Evolutionary conservation across 2,888 invertebrate genomes (phyloP), one percentile per base, ranked within the genome.

Genomic region (Conops quadrifasciatus): DNA sequence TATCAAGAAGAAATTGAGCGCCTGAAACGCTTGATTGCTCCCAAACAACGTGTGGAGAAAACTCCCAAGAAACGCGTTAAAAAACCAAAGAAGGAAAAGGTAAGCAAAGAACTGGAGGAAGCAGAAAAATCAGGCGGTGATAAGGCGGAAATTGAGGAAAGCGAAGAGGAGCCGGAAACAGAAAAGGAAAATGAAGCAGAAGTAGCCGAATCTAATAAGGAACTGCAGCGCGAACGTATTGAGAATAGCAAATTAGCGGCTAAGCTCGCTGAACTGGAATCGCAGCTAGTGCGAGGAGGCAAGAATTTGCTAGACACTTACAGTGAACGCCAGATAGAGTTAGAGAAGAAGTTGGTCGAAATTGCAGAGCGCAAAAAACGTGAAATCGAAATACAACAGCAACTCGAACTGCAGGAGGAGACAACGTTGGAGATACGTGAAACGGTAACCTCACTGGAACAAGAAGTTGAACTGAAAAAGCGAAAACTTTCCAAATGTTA

Each of bases 401-500:
- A 93, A 82, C 88, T 99, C 67, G 97, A 98, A 81, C 88, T 94
- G 78, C 95, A 98, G 84, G 98, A 99, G 83, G 95, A 98, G 83
- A 94, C 93, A 19, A 94, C 96, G 16, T 88, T 93, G 64, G 97
- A 95, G 81, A 91, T 98, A 70, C 92, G 94, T 71, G 95, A 94
- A 81, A 97, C 96, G 0, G 98, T 95, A 82, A 91, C 94, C 11
- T 94, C 93, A 66, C 87, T 99, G 71, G 96, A 97, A 82, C 97
- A 97, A 84, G 98, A 98, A 87, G 97, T 98, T 1, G 98, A 99
- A 82, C 92, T 95, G 71, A 99, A 98, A 86, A 94, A 97, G 28
- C 94, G 93, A 80, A 87, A 97, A 85, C 86, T 98, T 69, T 95
- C 96, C 81, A 95, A 97, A 86, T 90, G 98, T 81, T 93, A 95